Conservation (phyloP, 2,113 vertebrate genomes). For the Notarius lentiginosus region DNA sequence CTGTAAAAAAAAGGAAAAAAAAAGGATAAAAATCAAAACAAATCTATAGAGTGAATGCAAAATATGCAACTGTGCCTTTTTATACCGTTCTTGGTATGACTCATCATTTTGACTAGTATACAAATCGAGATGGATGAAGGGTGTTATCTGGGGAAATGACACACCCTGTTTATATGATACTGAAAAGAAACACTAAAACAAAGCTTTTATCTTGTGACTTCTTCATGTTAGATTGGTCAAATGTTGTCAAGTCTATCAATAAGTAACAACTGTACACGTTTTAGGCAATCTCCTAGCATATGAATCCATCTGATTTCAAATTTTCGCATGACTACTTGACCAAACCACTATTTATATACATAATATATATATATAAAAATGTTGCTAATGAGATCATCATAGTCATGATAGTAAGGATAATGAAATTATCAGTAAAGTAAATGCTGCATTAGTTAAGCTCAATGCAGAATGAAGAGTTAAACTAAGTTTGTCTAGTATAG, state of each 20-base stretch:
- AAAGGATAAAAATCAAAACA: constrained; percentile 44
- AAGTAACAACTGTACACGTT: constrained; percentile 54
- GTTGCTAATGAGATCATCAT: constrained; percentile 65
- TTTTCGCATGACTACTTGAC: constrained; percentile 60
- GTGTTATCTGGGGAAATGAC: constrained; percentile 77
- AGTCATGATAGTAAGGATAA: constrained; percentile 52
- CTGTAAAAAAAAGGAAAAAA: constrained; percentile 71
- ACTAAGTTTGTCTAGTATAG: constrained; percentile 28
- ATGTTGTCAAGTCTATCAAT: constrained; percentile 62
- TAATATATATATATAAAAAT: constrained; percentile 51
- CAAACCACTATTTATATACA: constrained; percentile 63
- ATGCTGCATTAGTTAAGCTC: constrained; percentile 59
- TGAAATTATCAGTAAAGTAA: constrained; percentile 53
- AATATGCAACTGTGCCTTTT: constrained; percentile 99
- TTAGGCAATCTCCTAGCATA: constrained; percentile 56
- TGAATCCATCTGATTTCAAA: constrained; percentile 65
- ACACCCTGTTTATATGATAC: constrained; percentile 63
- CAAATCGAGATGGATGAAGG: constrained; percentile 79
- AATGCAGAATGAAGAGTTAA: constrained; percentile 49
- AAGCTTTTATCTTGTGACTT: constrained; percentile 80
- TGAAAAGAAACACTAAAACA: constrained; percentile 18
- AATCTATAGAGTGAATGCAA: constrained; percentile 92
- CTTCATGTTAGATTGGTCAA: constrained; percentile 83
- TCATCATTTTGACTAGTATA: constrained; percentile 83
- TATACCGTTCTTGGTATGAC: constrained; percentile 92